Base-by-base conservation (phyloP, 2,797 vertebrate species). In the Tenualosa ilisha region DNA sequence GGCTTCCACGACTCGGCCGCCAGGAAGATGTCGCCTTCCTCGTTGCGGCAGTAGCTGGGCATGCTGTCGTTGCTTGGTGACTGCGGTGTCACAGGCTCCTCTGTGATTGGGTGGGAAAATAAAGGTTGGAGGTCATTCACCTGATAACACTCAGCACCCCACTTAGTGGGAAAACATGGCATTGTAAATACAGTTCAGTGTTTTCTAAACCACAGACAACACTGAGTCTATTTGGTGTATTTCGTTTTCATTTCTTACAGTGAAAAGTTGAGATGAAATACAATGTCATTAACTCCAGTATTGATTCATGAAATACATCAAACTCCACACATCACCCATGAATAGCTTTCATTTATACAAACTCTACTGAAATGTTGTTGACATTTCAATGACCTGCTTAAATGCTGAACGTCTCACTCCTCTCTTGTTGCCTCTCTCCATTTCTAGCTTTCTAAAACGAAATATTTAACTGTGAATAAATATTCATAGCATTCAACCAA, bases 1-100 rank as follows among this genome's bases (percentile, higher is more conserved):
- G 97, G 97, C 91, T 97, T 97, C 97, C 97, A 97, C 82, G 97
- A 97, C 91, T 97, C 97, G 0, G 96, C 96, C 1, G 96, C 97
- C 91, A 97, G 94, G 91, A 97, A 97, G 91, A 97, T 97, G 87
- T 97, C 97, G 46, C 96, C 97, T 24, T 97, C 96, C 6, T 96
- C 95, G 0, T 95, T 96, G 91, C 95, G 95, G 93, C 97, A 97
- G 87, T 96, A 91, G 87, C 93, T 95, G 83, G 96, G 95, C 93
- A 95, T 94, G 88, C 96, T 97, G 51, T 96, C 94, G 11, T 97
- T 97, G 91, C 91, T 95, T 83, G 96, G 91, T 0, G 92, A 89
- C 22, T 86, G 88, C 11, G 96, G 94, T 59, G 93, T 96, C 88
- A 89, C 84, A 6, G 88, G 87, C 22, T 90, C 89, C 43, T 91